These are phyloP conservation scores for Trachemys scripta DNA, from an alignment of 2,113 vertebrate genomes.

Conservation along the genomic window DNA sequence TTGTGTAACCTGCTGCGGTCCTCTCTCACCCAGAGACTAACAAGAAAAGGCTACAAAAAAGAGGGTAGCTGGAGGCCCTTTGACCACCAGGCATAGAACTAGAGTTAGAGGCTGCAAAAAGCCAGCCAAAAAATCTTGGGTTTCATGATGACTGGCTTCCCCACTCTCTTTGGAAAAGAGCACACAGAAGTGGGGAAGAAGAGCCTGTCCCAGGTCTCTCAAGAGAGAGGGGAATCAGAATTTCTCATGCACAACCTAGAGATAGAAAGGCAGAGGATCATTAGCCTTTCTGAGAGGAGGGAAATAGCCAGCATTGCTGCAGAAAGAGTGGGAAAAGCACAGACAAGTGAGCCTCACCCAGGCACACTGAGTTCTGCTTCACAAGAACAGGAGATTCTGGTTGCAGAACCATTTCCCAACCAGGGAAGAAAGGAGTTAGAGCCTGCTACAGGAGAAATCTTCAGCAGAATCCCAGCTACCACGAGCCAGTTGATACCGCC, in stretches of 20 bases:
- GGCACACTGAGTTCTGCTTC: neutral
- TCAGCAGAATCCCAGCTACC: neutral
- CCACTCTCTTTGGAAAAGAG: rapidly evolving
- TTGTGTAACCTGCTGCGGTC: neutral
- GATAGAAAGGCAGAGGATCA: neutral
- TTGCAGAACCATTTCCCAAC: neutral
- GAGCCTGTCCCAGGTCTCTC: rapidly evolving
- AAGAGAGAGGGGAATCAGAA: rapidly evolving
- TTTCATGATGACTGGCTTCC: rapidly evolving
- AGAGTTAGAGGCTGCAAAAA: neutral
- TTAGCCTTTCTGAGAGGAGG: neutral
- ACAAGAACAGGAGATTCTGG: neutral
- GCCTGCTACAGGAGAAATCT: rapidly evolving
- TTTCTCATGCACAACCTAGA: neutral
- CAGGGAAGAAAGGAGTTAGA: neutral
- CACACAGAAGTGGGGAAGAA: neutral
- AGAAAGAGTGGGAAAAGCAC: neutral
- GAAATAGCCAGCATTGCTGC: neutral
- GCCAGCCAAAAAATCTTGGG: rapidly evolving
- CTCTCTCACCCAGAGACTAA: neutral
- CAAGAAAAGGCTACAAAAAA: neutral
- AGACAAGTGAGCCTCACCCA: neutral
- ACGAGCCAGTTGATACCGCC: rapidly evolving
- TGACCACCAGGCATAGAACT: neutral
- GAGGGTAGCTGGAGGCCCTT: rapidly evolving